Conservation (phyloP, 1,140 invertebrate species). For the Penaeus japonicus region DNA sequence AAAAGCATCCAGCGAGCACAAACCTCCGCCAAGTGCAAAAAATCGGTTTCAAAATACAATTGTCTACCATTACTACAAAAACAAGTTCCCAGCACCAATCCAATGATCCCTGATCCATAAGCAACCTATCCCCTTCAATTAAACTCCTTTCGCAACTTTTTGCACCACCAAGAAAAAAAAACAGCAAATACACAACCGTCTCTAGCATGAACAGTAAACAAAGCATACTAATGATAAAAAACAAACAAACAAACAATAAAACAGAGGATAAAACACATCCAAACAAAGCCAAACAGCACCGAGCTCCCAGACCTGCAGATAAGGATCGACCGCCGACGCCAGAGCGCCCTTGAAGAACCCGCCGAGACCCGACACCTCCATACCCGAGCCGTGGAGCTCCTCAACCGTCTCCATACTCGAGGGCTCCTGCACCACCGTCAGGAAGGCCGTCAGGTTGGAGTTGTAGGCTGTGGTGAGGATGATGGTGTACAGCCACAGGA, state of each 20-base stretch:
- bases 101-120: too few relatives aligned
- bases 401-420: slow-evolving; percentile 38
- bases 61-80: too few relatives aligned
- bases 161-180: too few relatives aligned
- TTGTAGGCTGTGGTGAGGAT: slow-evolving; percentile 53
- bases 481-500: slow-evolving; percentile 47
- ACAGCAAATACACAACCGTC: too few relatives aligned
- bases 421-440: slow-evolving; percentile 35
- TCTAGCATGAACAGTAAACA: too few relatives aligned
- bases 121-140: too few relatives aligned
- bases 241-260: background rate
- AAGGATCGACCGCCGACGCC: slow-evolving; percentile 47
- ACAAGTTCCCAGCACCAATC: too few relatives aligned
- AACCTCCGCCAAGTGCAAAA: too few relatives aligned
- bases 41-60: too few relatives aligned
- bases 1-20: too few relatives aligned
- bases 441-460: slow-evolving; percentile 54
- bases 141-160: too few relatives aligned
- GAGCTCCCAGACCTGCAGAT: slow-evolving; percentile 27
- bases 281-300: background rate
- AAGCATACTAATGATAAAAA: too few relatives aligned
- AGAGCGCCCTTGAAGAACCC: slow-evolving; percentile 51
- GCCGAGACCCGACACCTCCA: slow-evolving; percentile 38
- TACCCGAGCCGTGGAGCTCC: slow-evolving; percentile 17
- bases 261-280: background rate